phyloP scores from a whole-genome alignment of 2,797 vertebrate species.

The Steatocranus sp. region DNA sequence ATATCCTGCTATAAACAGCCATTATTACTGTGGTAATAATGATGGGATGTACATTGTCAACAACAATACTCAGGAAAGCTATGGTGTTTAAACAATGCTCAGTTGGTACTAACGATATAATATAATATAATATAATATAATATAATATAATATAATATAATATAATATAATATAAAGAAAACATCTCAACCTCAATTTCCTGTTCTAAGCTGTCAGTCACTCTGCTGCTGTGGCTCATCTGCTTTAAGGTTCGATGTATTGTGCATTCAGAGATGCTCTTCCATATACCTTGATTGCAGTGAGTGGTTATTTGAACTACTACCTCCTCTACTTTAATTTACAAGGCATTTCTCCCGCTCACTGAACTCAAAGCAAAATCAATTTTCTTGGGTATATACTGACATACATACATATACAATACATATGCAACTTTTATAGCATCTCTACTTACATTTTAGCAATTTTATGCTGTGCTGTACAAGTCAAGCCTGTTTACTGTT shows the following conservation, averaged over 20 bases:
- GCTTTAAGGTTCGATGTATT: fast-evolving
- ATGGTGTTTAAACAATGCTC: not conserved
- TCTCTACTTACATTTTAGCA: not conserved
- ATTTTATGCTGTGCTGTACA: not conserved
- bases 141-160: not conserved
- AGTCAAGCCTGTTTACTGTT: not conserved
- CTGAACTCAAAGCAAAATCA: not conserved
- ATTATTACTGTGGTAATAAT: not conserved
- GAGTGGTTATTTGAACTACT: not conserved
- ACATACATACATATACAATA: not conserved
- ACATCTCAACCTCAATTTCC: not conserved
- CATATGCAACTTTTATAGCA: not conserved
- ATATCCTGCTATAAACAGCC: not conserved
- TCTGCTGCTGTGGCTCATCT: not conserved
- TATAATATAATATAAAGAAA: not conserved
- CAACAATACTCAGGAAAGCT: not conserved
- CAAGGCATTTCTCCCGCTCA: fast-evolving
- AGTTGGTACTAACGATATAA: not conserved
- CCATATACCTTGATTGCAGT: not conserved
- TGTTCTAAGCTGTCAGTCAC: not conserved
- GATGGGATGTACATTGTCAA: not conserved
- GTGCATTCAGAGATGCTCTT: not conserved
- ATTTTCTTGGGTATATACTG: not conserved
- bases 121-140: not conserved
- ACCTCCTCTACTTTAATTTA: not conserved